These are phyloP conservation scores for Callipepla californica DNA, from an alignment of 2,113 vertebrate species.

Conservation along the genomic window DNA sequence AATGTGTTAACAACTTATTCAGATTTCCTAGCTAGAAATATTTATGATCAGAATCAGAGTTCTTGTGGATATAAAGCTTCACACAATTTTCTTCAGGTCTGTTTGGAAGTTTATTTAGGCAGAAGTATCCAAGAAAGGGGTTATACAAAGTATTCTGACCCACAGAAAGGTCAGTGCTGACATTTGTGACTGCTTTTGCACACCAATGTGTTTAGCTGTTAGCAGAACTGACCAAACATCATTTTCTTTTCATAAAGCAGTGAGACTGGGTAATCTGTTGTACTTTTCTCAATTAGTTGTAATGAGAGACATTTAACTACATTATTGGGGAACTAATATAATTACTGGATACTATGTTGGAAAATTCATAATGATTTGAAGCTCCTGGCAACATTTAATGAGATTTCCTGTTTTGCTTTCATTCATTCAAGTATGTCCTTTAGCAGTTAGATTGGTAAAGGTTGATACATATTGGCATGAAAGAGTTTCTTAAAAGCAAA, in stretches of 20 bases:
- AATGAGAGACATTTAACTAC: conserved; percentile 60
- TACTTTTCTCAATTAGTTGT: conserved; percentile 53
- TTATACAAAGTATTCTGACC: not conserved
- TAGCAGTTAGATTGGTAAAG: conserved; percentile 1
- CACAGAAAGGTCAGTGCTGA: not conserved
- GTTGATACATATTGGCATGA: conserved; percentile 6
- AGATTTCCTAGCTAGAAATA: not conserved
- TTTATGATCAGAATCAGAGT: not conserved
- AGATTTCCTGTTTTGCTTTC: conserved; percentile 67
- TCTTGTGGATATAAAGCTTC: not conserved
- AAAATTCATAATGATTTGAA: conserved; percentile 62
- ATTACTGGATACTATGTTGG: conserved; percentile 46
- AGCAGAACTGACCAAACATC: not conserved
- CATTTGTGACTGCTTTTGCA: not conserved
- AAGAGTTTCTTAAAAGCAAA: not conserved
- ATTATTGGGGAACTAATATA: conserved; percentile 66
- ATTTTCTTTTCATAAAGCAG: conserved; percentile 14
- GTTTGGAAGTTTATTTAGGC: not conserved
- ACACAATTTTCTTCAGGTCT: not conserved
- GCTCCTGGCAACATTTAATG: conserved; percentile 65
- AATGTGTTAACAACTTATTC: not conserved
- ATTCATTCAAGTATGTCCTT: conserved; percentile 50
- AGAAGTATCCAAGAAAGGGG: not conserved
- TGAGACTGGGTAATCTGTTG: conserved; percentile 4
- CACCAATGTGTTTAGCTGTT: not conserved